Base-by-base conservation (phyloP, 2,113 vertebrate species). In the Syngnathus scovelli region DNA sequence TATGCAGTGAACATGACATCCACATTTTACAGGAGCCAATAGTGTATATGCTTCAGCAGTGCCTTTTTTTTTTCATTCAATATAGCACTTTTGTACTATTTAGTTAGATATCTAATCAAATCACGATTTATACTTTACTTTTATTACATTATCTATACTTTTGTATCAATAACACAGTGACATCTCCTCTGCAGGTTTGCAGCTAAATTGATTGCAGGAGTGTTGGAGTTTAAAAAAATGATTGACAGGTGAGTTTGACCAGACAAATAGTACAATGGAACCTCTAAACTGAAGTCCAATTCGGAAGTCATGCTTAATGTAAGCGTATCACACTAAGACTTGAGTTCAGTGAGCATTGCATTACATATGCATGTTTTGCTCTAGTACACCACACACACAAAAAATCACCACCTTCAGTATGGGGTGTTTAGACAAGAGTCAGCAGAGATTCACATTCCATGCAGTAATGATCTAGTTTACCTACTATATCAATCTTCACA, bases 161-260 rank as follows among this genome's bases (percentile, higher is more conserved):
- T 2, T 21, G 6, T 55, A 19, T 71, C 10, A 59, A 16, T 66
- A 70, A 68, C 33, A 37, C 41, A 19, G 5, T 23, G 27, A 5
- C 27, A 33, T 75, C 7, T 68, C 51, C 33, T 68, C 41, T 78
- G 61, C 80, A 99, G 97, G 82, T 98, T 96, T 87, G 96, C 97
- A 76, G 95, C 97, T 70, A 98, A 93, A 82, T 81, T 99, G 77
- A 98, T 99, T 0, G 93, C 96, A 68, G 97, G 96, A 0, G 92
- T 96, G 79, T 84, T 99, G 90, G 93, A 96, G 83, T 99, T 99
- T 84, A 99, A 99, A 90, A 67, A 79, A 60, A 94, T 98, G 95
- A 91, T 98, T 84, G 95, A 98, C 92, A 94, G 89, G 97, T 98
- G 84, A 94, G 95, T 92, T 77, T 46, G 5, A 16, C 16, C 16